phyloP scores from a whole-genome alignment of 2,888 invertebrate species.

The Himalopsyche japonica region DNA sequence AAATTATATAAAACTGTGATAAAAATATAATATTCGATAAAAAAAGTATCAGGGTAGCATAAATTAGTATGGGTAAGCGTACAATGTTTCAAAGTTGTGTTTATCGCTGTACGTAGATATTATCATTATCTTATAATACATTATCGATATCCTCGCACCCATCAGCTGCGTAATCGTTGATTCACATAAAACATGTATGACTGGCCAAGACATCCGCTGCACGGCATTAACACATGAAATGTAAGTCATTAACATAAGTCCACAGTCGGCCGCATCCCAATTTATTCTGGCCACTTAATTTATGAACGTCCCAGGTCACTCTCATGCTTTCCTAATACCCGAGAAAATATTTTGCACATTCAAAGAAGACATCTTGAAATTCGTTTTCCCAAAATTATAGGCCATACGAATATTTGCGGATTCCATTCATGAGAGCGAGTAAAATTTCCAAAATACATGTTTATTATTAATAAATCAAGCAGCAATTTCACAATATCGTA shows the following conservation, averaged over 20 bases:
- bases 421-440: background rate
- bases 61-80: background rate
- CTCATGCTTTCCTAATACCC: background rate
- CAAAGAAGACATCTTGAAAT: background rate
- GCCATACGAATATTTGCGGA: background rate
- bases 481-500: background rate
- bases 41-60: background rate
- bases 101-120: background rate
- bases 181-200: background rate
- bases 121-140: background rate
- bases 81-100: background rate
- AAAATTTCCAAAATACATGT: background rate
- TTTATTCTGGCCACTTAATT: constrained; percentile 30
- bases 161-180: constrained; percentile 2
- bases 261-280: constrained; percentile 12
- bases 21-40: background rate
- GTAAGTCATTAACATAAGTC: constrained; percentile 29
- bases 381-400: background rate
- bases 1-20: too few relatives aligned
- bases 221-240: constrained; percentile 3
- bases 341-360: background rate
- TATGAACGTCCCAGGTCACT: constrained; percentile 4
- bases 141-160: background rate
- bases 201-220: background rate
- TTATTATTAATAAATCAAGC: background rate